Base-by-base conservation (phyloP, 2,888 invertebrate genomes). In the Parascotia fuliginaria region DNA sequence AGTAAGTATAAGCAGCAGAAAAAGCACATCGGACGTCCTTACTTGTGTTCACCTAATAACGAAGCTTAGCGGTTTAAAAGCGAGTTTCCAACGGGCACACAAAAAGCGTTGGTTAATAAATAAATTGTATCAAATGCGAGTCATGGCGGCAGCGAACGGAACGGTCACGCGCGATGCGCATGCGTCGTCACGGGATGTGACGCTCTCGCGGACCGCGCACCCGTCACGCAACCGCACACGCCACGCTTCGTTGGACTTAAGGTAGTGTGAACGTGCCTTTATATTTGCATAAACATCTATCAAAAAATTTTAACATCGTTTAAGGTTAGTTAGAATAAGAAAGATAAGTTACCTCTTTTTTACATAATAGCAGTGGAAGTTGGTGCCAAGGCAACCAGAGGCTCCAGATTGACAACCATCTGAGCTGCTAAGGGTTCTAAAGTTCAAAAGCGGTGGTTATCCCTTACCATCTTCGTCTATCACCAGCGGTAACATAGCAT, bases 131-230 rank as follows among this genome's bases (percentile, higher is more conserved):
- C 77, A 81, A 79, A 87, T 81, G 79, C 83, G 79, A 85, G 86
- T 82, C 85, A 85, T 82, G 81, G 79, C 77, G 83, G 74, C 82
- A 79, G 80, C 81, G 83, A 84, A 85, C 87, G 89, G 87, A 87
- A 84, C 89, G 82, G 90, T 87, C 85, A 87, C 85, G 88, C 83
- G 75, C 80, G 65, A 73, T 70, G 76, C 61, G 71, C 76, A 70
- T 73, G 75, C 79, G 76, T 62, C 79, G 83, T 83, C 85, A 81
- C 84, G 82, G 80, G 79, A 75, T 72, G 75, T 78, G 83, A 79
- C 84, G 81, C 70, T 72, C 74, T 64, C 65, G 70, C 60, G 70
- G 66, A 33, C 59, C 64, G 44, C 54, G 55, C 64, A 55, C 63
- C 65, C 75, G 73, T 65, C 75, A 75, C 77, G 79, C 77, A 56